Evolutionary conservation across 2,888 invertebrate genomes (phyloP).

Genomic region (Mesorhabditis belari): DNA sequence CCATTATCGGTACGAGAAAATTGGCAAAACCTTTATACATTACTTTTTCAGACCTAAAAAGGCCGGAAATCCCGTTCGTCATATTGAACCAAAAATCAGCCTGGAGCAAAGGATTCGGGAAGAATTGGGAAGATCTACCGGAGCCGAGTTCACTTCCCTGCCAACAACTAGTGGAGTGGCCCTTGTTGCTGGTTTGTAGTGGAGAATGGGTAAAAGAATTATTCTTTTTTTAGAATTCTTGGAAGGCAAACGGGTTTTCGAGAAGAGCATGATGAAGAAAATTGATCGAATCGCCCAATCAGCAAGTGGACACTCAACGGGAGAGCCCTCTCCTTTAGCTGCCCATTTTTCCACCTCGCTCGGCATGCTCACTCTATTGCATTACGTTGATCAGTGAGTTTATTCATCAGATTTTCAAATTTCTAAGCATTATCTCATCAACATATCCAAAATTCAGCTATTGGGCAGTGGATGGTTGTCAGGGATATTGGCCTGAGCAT

Average conservation of each 20-base stretch:
- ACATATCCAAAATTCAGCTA: neutral
- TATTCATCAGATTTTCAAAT: neutral
- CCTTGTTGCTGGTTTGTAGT: neutral
- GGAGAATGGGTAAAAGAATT: neutral
- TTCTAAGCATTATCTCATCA: neutral
- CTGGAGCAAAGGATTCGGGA: neutral
- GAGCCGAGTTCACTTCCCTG: neutral
- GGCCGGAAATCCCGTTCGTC: neutral
- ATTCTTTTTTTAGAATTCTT: neutral
- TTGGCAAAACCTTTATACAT: too few relatives aligned
- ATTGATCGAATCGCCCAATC: neutral
- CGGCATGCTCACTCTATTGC: neutral
- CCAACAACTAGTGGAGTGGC: neutral
- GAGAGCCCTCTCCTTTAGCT: neutral
- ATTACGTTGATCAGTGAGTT: neutral
- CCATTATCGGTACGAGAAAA: too few relatives aligned
- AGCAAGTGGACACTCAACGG: neutral
- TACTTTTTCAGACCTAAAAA: too few relatives aligned
- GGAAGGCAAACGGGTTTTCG: neutral
- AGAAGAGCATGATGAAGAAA: neutral
- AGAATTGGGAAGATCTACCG: too few relatives aligned
- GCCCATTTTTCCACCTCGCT: neutral
- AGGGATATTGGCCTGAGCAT: neutral
- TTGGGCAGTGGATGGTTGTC: neutral
- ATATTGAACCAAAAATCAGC: neutral